Evolutionary conservation across 2,888 invertebrate genomes (phyloP), one percentile per base, ranked within the genome.

Genomic region (Unio delphinus): DNA sequence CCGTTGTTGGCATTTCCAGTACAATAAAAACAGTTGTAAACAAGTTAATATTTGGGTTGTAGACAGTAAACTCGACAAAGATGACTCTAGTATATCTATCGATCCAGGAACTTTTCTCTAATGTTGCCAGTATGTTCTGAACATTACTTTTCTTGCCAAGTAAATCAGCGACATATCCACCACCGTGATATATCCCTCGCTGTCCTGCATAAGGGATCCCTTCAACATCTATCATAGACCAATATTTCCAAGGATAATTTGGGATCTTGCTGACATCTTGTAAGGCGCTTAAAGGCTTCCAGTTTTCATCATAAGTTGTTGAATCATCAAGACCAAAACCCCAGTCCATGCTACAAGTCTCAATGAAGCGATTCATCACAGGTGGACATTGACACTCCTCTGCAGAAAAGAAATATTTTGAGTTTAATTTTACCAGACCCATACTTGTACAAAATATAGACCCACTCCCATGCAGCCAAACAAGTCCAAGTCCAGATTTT

Each of bases 41-140:
- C 67, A 83, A 64, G 68, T 86, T 85, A 34, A 80, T 78, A 64
- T 83, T 82, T 2, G 84, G 81, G 61, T 83, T 83, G 64, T 85
- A 86, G 5, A 83, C 69, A 3, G 82, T 81, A 64, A 84, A 79
- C 69, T 84, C 84, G 8, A 85, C 70, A 66, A 82, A 79, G n/a
- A 86, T 59, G 34, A 80, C 75, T 65, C 84, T 67, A 0, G 84
- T 82, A 55, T 75, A 74, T 57, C 73, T 63, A 68, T 86, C 83
- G 4, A 84, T 67, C 85, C 85, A 86, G 17, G 73, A 56, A 6
- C 69, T 66, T 11, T 59, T 54, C 55, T 75, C 61, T 20, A 83
- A 64, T 11, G 69, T 68, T 7, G 67, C 55, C 15, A 79, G 61
- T 7, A 74, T 76, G 20, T 61, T 26, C 18, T 58, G 70, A 7